Evolutionary conservation across 2,797 vertebrate species (phyloP).

Genomic region (Cynopterus sphinx): DNA sequence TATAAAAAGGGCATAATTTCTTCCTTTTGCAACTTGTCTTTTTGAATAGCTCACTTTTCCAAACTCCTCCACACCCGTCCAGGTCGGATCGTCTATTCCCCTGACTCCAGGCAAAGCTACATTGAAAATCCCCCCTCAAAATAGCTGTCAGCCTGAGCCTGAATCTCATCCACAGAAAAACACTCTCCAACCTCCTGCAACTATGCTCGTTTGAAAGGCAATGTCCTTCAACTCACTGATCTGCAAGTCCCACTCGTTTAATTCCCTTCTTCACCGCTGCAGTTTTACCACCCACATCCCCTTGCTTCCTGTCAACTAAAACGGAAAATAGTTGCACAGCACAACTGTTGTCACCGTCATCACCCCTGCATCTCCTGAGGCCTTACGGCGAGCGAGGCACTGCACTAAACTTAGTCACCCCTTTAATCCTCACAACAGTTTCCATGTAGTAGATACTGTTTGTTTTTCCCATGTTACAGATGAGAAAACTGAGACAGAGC

Average conservation of each 20-base stretch:
- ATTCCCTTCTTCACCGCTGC: background rate
- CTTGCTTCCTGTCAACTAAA: too few relatives aligned
- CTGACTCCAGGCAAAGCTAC: background rate
- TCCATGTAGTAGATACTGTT: background rate
- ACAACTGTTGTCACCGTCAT: background rate
- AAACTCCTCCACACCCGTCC: background rate
- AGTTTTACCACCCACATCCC: background rate
- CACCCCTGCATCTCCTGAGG: accelerated
- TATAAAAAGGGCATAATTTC: background rate
- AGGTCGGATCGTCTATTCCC: background rate
- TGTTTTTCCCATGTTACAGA: background rate
- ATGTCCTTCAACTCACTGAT: background rate
- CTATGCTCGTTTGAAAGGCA: background rate
- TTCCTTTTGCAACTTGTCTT: background rate
- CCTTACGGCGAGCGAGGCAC: too few relatives aligned
- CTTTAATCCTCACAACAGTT: background rate
- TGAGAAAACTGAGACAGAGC: background rate
- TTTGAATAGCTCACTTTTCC: constrained; percentile 3
- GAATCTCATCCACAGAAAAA: background rate
- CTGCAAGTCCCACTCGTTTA: background rate
- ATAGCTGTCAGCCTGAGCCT: background rate
- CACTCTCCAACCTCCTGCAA: background rate
- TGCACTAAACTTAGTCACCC: background rate
- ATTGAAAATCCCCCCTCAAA: background rate
- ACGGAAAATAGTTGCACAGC: background rate